phyloP scores from a whole-genome alignment of 2,797 vertebrate genomes.

The Poecilia picta region DNA sequence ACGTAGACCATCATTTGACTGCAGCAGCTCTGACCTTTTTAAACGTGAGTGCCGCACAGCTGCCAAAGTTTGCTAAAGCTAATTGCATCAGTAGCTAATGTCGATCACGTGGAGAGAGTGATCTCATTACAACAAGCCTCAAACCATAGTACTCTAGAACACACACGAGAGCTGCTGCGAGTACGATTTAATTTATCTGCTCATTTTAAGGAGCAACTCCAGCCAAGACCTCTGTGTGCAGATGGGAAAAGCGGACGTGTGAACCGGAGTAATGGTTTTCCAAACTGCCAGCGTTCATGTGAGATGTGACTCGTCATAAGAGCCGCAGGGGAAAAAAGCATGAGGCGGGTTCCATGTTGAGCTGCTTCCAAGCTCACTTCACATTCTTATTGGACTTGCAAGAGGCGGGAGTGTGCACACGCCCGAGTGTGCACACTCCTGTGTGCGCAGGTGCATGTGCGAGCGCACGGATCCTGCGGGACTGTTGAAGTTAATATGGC shows the following conservation, averaged over 20 bases:
- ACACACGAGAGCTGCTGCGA: neutral
- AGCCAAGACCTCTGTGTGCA: slow-evolving; percentile 18
- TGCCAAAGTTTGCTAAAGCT: neutral
- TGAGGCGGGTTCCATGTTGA: slow-evolving; percentile 55
- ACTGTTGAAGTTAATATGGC: slow-evolving; percentile 56
- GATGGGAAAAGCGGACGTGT: slow-evolving; percentile 53
- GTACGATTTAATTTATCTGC: slow-evolving; percentile 15
- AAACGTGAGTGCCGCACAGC: neutral
- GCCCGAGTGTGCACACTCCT: slow-evolving; percentile 3
- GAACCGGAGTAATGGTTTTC: slow-evolving; percentile 54
- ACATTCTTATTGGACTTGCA: slow-evolving; percentile 61
- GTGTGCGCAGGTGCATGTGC: slow-evolving; percentile 4
- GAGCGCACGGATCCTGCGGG: slow-evolving; percentile 29
- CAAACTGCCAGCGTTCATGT: slow-evolving; percentile 30
- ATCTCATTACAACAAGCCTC: neutral
- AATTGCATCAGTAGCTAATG: neutral
- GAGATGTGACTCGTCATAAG: slow-evolving; percentile 47
- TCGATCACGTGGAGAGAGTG: neutral
- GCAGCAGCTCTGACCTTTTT: neutral
- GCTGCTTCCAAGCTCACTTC: slow-evolving; percentile 66
- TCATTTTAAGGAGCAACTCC: slow-evolving; percentile 6
- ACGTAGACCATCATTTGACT: neutral
- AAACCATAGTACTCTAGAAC: neutral
- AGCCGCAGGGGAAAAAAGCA: slow-evolving; percentile 41
- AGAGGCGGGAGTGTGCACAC: slow-evolving; percentile 22